Percentiles rank a stretch among this genome's conserved stretches.
phyloP scores from a whole-genome alignment of 1,140 invertebrate genomes.

The Micrasema longulum region DNA sequence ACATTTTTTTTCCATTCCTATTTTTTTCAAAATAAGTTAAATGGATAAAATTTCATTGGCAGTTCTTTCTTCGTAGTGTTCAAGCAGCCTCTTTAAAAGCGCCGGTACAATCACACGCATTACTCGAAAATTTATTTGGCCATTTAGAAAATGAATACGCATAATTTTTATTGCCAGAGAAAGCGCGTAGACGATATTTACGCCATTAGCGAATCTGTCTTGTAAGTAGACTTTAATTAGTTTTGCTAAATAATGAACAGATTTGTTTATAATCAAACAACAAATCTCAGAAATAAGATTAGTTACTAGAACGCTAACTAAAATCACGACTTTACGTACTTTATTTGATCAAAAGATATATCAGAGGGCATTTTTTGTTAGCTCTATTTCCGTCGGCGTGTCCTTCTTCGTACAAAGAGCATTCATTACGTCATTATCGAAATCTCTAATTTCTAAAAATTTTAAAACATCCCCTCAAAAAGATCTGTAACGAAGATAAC shows the following conservation, averaged over 20 bases:
- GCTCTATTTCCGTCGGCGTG: background rate
- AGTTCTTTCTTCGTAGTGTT: too few species aligned
- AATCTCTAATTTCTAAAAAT: constrained; percentile 23
- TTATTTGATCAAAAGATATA: background rate
- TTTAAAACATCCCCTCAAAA: constrained; percentile 22
- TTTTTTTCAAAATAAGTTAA: too few species aligned
- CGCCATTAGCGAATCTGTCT: constrained; percentile 10
- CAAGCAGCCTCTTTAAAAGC: too few species aligned
- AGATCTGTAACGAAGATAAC: constrained; percentile 29
- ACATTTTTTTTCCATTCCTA: too few species aligned
- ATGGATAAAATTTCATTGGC: too few species aligned
- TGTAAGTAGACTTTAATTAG: constrained; percentile 8
- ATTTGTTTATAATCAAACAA: constrained; percentile 20
- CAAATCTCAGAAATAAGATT: background rate
- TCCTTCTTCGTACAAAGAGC: constrained; percentile 14
- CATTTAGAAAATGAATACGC: too few species aligned
- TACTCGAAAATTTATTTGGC: too few species aligned
- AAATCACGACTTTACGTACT: constrained; percentile 14
- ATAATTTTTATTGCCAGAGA: too few species aligned
- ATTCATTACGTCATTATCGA: constrained; percentile 33
- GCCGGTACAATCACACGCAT: too few species aligned
- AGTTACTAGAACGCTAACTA: background rate
- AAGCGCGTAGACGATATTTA: too few species aligned
- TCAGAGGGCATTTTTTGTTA: background rate
- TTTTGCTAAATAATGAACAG: constrained; percentile 11